Conservation (phyloP, 2,797 vertebrate genomes). For the Mormyrus proboscirostris region DNA sequence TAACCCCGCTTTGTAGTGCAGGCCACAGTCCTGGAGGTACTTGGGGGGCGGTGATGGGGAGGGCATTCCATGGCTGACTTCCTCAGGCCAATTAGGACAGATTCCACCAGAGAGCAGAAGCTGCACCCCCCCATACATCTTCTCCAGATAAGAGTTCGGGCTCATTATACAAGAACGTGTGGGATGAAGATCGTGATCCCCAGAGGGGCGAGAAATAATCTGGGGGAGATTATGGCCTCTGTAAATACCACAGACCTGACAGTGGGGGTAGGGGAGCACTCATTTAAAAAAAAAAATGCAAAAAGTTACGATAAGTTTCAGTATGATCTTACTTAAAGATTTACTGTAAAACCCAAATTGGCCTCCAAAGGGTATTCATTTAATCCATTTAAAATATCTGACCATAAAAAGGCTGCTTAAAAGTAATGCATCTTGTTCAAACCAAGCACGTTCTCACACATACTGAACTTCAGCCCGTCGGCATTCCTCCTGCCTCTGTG, state of each 20-base stretch:
- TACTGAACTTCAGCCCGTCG: not conserved
- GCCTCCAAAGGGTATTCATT: not conserved
- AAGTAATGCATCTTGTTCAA: not conserved
- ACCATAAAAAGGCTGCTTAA: not conserved
- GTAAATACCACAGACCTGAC: slow-evolving; percentile 7
- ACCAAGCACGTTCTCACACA: not conserved
- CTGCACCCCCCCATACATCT: not conserved
- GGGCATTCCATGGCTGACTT: not conserved
- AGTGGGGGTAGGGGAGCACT: not conserved
- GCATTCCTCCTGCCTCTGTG: not conserved
- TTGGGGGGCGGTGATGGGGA: not conserved
- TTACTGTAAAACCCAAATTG: not conserved
- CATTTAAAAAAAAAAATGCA: not conserved
- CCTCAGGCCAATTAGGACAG: not conserved
- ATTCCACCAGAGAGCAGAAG: not conserved
- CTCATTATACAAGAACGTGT: not conserved
- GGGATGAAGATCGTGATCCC: not conserved
- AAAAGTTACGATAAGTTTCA: not conserved
- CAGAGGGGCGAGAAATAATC: not conserved
- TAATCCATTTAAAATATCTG: not conserved
- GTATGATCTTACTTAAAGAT: not conserved
- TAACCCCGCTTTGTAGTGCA: not conserved
- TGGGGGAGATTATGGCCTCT: not conserved
- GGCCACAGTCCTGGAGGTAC: not conserved
- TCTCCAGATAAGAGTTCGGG: not conserved